phyloP scores from a whole-genome alignment of 2,888 invertebrate species.

The Gerris lacustris region DNA sequence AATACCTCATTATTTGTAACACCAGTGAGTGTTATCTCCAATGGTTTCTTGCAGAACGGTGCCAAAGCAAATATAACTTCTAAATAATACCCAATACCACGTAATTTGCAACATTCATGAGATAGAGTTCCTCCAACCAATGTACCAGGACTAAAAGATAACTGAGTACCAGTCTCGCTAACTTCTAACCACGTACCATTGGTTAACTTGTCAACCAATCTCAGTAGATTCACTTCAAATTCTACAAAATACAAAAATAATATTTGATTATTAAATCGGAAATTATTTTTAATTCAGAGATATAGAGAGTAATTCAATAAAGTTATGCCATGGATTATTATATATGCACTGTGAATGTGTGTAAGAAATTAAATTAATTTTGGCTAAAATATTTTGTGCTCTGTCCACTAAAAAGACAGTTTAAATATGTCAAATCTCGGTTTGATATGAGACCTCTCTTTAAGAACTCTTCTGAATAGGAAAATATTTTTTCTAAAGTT shows the following conservation, averaged over 20 bases:
- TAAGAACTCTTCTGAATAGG: too few species aligned
- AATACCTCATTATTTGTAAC: conserved; percentile 61
- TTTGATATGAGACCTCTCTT: too few species aligned
- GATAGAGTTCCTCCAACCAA: conserved; percentile 75
- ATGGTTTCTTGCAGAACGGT: conserved; percentile 84
- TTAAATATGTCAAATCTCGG: too few species aligned
- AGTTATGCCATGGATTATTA: background rate
- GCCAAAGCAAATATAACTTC: conserved; percentile 80
- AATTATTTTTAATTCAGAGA: background rate
- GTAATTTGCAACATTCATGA: conserved; percentile 71
- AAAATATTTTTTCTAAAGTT: too few species aligned
- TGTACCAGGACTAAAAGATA: conserved; percentile 82
- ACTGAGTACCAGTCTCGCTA: conserved; percentile 80
- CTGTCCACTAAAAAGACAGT: too few species aligned
- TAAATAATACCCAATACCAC: conserved; percentile 82
- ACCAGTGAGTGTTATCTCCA: conserved; percentile 72
- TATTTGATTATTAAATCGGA: background rate
- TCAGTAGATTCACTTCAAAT: conserved; percentile 78
- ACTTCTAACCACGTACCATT: conserved; percentile 86
- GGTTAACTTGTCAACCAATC: conserved; percentile 82
- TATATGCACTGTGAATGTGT: background rate
- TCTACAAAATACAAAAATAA: conserved; percentile 41
- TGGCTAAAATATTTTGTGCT: too few species aligned
- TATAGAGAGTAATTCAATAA: background rate
- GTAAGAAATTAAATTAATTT: background rate